These are phyloP conservation scores for Brenthis daphne DNA, from an alignment of 2,888 invertebrate species.

Conservation along the genomic window DNA sequence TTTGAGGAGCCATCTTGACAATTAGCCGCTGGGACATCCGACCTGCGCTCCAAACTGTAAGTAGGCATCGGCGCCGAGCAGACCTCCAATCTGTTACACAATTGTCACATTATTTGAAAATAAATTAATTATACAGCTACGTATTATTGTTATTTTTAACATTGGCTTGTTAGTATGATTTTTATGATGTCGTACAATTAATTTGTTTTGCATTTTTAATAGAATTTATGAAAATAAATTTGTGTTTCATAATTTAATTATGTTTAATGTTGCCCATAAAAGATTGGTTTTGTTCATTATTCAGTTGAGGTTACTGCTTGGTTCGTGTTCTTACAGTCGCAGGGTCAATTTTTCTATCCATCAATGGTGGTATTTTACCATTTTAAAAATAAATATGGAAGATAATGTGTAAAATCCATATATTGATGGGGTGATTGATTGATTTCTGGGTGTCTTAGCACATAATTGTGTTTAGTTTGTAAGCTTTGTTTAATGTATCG, in stretches of 20 bases:
- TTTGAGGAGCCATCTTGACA: slow-evolving; percentile 86
- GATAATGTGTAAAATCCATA: slow-evolving; percentile 41
- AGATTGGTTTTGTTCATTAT: background rate
- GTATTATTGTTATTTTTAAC: slow-evolving; percentile 11
- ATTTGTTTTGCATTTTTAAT: too few relatives aligned
- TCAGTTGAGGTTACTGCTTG: slow-evolving; percentile 66
- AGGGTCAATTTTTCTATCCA: slow-evolving; percentile 76
- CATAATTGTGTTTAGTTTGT: slow-evolving; percentile 51
- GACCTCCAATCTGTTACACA: slow-evolving; percentile 48
- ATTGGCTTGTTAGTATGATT: background rate
- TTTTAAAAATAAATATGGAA: background rate
- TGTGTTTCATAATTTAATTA: too few relatives aligned
- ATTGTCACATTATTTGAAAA: background rate
- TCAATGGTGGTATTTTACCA: slow-evolving; percentile 54
- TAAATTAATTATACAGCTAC: slow-evolving; percentile 1
- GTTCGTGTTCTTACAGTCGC: slow-evolving; percentile 67
- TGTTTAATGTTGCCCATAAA: background rate
- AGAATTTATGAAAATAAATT: too few relatives aligned
- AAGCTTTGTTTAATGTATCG: slow-evolving; percentile 29
- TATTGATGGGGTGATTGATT: slow-evolving; percentile 73
- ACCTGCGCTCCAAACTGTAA: slow-evolving; percentile 88
- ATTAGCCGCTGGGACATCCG: slow-evolving; percentile 88
- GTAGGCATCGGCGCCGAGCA: slow-evolving; percentile 63
- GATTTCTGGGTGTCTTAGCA: slow-evolving; percentile 76
- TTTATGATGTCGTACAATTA: too few relatives aligned